Percentiles rank a stretch among this genome's conserved stretches.
phyloP scores from a whole-genome alignment of 2,113 vertebrate species.

The Amphiprion ocellaris region DNA sequence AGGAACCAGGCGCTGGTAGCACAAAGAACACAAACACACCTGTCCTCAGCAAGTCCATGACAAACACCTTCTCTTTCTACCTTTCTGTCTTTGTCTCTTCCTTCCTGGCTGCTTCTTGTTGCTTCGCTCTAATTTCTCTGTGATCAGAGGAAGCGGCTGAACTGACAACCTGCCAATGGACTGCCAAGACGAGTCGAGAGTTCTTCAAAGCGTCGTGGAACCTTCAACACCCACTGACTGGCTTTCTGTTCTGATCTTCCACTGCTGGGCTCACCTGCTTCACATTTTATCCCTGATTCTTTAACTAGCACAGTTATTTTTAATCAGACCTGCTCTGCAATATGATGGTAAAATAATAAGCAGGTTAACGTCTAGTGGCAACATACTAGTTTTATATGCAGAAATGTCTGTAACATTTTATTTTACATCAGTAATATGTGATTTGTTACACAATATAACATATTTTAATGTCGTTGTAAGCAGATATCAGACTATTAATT shows the following conservation, averaged over 20 bases:
- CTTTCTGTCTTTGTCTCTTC: not conserved
- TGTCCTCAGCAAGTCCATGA: conserved; percentile 40
- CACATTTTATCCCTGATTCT: not conserved
- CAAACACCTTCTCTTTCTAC: conserved; percentile 1
- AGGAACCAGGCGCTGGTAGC: conserved; percentile 46
- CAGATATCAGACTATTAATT: too few species aligned
- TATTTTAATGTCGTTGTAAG: too few species aligned
- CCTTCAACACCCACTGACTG: conserved; percentile 35
- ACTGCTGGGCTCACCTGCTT: too few species aligned
- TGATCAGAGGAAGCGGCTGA: conserved; percentile 71
- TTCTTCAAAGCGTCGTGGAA: conserved; percentile 32
- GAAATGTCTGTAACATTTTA: too few species aligned
- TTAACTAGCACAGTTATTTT: too few species aligned
- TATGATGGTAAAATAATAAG: not conserved
- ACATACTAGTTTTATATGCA: too few species aligned
- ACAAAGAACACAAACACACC: conserved; percentile 41
- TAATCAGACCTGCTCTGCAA: too few species aligned
- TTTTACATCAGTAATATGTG: not conserved
- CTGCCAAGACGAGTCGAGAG: conserved; percentile 24
- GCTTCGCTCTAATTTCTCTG: conserved; percentile 11
- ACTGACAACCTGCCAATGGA: conserved; percentile 56
- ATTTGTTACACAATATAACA: too few species aligned
- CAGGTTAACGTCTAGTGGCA: not conserved
- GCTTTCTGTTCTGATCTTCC: conserved; percentile 1
- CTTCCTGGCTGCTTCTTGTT: conserved; percentile 3